phyloP scores from a whole-genome alignment of 1,140 invertebrate species.

The Amphibalanus amphitrite region DNA sequence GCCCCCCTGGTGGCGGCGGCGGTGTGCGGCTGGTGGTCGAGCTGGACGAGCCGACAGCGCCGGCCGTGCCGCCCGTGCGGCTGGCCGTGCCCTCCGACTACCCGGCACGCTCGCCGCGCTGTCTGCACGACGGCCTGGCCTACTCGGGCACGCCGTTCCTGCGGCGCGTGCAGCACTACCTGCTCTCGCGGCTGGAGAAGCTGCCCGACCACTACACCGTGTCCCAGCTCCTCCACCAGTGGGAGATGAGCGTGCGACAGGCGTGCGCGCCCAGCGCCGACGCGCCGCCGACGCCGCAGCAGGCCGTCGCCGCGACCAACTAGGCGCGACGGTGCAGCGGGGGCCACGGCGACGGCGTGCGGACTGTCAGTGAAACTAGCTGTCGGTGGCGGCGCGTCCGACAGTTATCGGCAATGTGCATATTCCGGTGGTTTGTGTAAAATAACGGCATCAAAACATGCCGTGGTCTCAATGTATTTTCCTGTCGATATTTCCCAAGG shows the following conservation, averaged over 20 bases:
- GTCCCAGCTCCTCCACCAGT: slow-evolving; percentile 67
- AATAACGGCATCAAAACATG: too few relatives aligned
- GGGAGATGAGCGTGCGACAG: slow-evolving; percentile 83
- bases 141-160: slow-evolving; percentile 48
- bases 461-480: too few relatives aligned
- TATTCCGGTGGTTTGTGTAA: too few relatives aligned
- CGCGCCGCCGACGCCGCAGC: background rate
- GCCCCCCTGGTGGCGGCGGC: background rate
- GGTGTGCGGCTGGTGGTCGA: slow-evolving; percentile 36
- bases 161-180: slow-evolving; percentile 47
- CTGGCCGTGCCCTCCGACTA: slow-evolving; percentile 62
- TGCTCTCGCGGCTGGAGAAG: slow-evolving; percentile 52
- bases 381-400: too few relatives aligned
- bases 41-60: slow-evolving; percentile 66
- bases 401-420: too few relatives aligned
- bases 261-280: slow-evolving; percentile 34
- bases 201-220: slow-evolving; percentile 61
- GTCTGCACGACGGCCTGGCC: slow-evolving; percentile 21
- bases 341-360: too few relatives aligned
- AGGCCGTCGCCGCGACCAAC: too few relatives aligned
- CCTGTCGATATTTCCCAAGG: too few relatives aligned
- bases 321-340: too few relatives aligned
- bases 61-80: slow-evolving; percentile 70
- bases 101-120: slow-evolving; percentile 41
- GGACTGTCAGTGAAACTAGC: too few relatives aligned